A percentile compares a stretch with the other conserved stretches of the same genome.
Evolutionary conservation across 1,140 invertebrate genomes (phyloP).

Genomic region (Streblospio benedicti): DNA sequence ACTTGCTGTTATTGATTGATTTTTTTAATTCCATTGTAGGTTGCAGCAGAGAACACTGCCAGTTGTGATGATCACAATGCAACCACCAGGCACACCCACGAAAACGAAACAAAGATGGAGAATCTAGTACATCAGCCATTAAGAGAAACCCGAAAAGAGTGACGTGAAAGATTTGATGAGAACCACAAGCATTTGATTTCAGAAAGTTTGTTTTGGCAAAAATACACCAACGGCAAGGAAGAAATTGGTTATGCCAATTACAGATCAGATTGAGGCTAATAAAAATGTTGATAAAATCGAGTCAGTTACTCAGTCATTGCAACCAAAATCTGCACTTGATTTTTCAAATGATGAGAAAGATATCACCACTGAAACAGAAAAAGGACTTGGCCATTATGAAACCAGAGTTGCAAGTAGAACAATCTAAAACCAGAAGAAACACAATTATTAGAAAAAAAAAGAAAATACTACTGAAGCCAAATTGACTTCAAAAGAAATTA

Average conservation of each 20-base stretch:
- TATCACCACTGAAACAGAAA: too few species aligned
- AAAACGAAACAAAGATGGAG: neutral
- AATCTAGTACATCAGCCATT: neutral
- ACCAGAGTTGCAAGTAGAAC: too few species aligned
- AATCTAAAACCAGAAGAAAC: too few species aligned
- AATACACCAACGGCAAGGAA: neutral
- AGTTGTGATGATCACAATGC: neutral
- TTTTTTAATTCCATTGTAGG: too few species aligned
- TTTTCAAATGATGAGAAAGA: too few species aligned
- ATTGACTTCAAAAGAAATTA: too few species aligned
- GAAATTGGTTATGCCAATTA: neutral
- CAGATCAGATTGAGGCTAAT: neutral
- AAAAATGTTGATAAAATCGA: neutral
- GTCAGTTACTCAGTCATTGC: too few species aligned
- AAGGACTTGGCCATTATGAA: too few species aligned
- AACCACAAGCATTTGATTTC: neutral
- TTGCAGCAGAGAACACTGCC: neutral
- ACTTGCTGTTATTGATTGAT: neutral
- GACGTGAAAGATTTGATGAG: neutral
- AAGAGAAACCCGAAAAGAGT: slow-evolving; percentile 4
- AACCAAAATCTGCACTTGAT: too few species aligned
- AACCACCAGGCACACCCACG: neutral
- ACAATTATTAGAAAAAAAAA: too few species aligned
- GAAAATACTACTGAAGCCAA: too few species aligned
- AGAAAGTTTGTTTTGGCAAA: neutral